Base-by-base conservation (phyloP, 2,797 vertebrate genomes). In the Phyllotis vaccarum region DNA sequence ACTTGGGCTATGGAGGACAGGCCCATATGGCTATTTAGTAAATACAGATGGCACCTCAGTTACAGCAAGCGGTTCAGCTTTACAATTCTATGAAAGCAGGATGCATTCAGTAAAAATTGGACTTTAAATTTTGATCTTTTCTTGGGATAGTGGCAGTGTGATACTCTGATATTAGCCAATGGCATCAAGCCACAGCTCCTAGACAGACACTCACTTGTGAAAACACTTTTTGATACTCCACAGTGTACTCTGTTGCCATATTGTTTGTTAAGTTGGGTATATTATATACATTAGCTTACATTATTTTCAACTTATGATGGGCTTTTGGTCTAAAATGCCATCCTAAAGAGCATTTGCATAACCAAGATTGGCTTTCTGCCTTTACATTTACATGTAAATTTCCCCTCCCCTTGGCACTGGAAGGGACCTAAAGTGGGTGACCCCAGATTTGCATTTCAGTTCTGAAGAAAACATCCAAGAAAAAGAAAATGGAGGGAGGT, bases 391-490 rank as follows among this genome's bases (percentile, higher is more conserved):
- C 0, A 0, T 74, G 46, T 95, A 76, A 86, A 74, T 89, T 72
- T 79, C 87, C 96, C 93, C 91, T 96, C 78, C 93, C 85, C 95
- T 96, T 76, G 90, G 76, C 95, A 78, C 6, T 85, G 92, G 54
- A 89, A 97, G 89, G 94, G 94, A 40, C 75, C 70, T 96, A 97
- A 97, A 95, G 97, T 97, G 96, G 92, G 92, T 98, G 96, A 98
- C 97, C 95, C 96, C 92, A 97, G 97, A 96, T 98, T 96, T 97
- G 82, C 88, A 76, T 97, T 97, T 93, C 90, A 99, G 99, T 98
- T 97, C 97, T 98, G 86, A 99, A 99, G 98, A 99, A 99, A 98
- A 98, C 99, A 90, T 98, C 99, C 12, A 99, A 99, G 98, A 99
- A 99, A 98, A 99, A 99, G 97, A 99, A 99, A 98, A 98, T 99